phyloP scores from a whole-genome alignment of 2,888 invertebrate species.

The Caenorhabditis sulstoni region DNA sequence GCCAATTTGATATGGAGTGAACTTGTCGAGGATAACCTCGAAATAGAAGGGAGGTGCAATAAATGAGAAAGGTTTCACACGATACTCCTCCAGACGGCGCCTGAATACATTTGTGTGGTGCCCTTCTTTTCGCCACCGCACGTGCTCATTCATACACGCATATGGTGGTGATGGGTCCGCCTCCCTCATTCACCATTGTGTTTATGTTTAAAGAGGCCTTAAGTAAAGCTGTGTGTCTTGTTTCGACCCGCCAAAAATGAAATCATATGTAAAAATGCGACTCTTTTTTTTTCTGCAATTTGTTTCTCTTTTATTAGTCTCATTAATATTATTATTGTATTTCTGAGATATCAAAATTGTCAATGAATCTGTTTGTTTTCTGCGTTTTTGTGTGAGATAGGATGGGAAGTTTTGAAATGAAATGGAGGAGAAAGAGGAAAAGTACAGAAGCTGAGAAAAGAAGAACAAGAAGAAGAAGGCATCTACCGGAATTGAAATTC shows the following conservation, averaged over 20 bases:
- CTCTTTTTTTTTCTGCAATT: too few species aligned
- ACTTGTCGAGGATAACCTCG: conserved; percentile 5
- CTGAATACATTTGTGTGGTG: conserved; percentile 41
- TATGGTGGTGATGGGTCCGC: conserved; percentile 52
- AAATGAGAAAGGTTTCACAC: conserved; percentile 41
- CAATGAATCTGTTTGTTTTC: too few species aligned
- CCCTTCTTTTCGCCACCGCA: conserved; percentile 1
- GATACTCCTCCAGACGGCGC: conserved; percentile 24
- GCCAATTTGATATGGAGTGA: conserved; percentile 23
- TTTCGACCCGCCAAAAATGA: conserved; percentile 32
- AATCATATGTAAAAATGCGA: neutral
- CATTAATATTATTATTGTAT: too few species aligned
- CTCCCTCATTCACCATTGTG: conserved; percentile 37
- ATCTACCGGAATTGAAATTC: conserved; percentile 51
- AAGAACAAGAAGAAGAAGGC: conserved; percentile 3
- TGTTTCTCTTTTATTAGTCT: too few species aligned
- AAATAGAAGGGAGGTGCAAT: conserved; percentile 18
- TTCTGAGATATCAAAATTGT: too few species aligned
- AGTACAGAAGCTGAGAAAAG: conserved; percentile 1
- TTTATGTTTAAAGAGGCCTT: conserved; percentile 57
- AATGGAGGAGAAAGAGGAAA: neutral
- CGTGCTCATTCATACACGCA: conserved; percentile 53
- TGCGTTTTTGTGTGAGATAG: neutral
- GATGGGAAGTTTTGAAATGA: neutral
- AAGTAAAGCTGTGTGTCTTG: conserved; percentile 42